Evolutionary conservation across 2,888 invertebrate genomes (phyloP).

Genomic region (Lysandra bellargus): DNA sequence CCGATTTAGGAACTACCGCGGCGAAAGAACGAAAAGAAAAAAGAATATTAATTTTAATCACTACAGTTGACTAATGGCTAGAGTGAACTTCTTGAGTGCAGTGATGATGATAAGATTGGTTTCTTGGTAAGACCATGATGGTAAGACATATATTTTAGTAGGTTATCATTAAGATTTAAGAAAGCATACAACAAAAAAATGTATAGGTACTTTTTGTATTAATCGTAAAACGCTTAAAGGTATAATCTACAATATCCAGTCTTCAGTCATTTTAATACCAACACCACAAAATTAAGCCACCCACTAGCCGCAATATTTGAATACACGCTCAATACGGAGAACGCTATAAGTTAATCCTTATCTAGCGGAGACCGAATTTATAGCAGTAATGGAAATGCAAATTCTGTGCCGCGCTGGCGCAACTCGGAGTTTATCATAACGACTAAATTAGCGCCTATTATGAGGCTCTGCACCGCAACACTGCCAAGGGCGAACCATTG

Average conservation of each 20-base stretch:
- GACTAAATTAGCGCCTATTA: conserved; percentile 68
- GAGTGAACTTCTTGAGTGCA: too few species aligned
- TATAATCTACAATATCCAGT: not conserved
- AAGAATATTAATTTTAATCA: too few species aligned
- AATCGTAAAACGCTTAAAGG: too few species aligned
- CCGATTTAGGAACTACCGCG: too few species aligned
- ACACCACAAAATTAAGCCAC: not conserved
- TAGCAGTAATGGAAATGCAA: conserved; percentile 52
- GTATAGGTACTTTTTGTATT: too few species aligned
- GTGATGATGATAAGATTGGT: too few species aligned
- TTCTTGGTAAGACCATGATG: too few species aligned
- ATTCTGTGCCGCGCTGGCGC: conserved; percentile 47
- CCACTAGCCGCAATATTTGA: not conserved
- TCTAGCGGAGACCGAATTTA: conserved; percentile 48
- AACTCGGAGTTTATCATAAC: conserved; percentile 51
- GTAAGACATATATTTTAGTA: too few species aligned
- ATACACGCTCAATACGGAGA: not conserved
- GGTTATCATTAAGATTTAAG: too few species aligned
- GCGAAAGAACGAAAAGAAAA: too few species aligned
- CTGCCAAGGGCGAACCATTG: conserved; percentile 53
- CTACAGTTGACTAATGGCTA: too few species aligned
- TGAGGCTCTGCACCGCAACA: conserved; percentile 47
- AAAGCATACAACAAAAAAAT: too few species aligned
- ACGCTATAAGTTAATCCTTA: conserved; percentile 36
- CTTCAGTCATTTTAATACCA: not conserved